These are phyloP conservation scores for Drosophila stalkeri DNA, from an alignment of 2,888 invertebrate genomes.

Conservation along the genomic window DNA sequence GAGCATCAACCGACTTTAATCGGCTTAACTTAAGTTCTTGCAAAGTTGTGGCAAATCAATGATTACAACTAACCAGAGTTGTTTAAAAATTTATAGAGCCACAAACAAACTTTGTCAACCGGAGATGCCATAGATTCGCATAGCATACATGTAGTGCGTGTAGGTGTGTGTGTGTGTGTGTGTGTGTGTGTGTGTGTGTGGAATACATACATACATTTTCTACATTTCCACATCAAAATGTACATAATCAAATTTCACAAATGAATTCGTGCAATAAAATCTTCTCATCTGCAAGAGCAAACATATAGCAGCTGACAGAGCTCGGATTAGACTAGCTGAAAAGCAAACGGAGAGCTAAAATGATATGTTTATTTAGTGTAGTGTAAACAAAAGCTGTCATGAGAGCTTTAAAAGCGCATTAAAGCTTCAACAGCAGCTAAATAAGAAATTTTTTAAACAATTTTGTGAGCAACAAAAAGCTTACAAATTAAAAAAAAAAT, in stretches of 20 bases:
- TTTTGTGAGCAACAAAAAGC: too few species aligned
- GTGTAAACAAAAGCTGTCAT: not conserved
- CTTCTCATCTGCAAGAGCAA: conserved; percentile 58
- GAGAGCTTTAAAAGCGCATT: not conserved
- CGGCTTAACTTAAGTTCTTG: conserved; percentile 54
- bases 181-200: conserved; percentile 2
- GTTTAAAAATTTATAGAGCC: conserved; percentile 59
- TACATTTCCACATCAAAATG: conserved; percentile 33
- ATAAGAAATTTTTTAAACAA: too few species aligned
- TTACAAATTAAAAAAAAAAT: too few species aligned
- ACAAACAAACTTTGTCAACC: conserved; percentile 53
- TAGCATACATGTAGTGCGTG: not conserved
- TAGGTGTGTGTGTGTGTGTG: conserved; percentile 5
- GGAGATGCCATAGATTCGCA: conserved; percentile 5
- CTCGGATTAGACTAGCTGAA: conserved; percentile 31
- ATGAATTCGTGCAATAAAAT: conserved; percentile 62
- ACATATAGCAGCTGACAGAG: conserved; percentile 25
- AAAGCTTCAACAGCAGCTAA: too few species aligned
- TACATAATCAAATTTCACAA: conserved; percentile 67
- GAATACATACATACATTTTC: conserved; percentile 5
- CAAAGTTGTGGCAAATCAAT: conserved; percentile 51
- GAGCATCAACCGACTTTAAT: conserved; percentile 47
- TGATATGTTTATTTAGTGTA: not conserved
- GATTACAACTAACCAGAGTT: conserved; percentile 34
- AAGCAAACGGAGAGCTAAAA: not conserved